These are phyloP conservation scores for Squalus acanthias DNA, from an alignment of 2,797 vertebrate species.

Conservation along the genomic window DNA sequence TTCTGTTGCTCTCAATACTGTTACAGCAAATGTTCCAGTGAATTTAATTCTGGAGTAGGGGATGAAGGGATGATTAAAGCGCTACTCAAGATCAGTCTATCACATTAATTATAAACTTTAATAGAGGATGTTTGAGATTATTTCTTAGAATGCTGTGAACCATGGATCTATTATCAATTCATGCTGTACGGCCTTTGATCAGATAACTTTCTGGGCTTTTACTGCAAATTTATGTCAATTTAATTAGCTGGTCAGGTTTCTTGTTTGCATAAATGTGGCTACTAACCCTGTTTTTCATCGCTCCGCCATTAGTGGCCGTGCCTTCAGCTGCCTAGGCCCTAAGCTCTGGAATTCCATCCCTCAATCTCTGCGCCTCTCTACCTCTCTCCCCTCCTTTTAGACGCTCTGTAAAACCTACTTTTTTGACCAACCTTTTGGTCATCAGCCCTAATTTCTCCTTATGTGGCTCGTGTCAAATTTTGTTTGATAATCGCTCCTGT, in stretches of 20 bases:
- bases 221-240: not conserved
- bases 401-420: not conserved
- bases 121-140: not conserved
- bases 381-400: not conserved
- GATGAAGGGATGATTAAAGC: not conserved
- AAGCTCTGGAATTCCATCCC: not conserved
- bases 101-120: not conserved
- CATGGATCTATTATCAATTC: not conserved
- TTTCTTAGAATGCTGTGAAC: not conserved
- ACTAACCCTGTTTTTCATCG: not conserved
- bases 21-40: not conserved
- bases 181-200: not conserved
- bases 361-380: not conserved
- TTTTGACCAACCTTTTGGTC: not conserved
- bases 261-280: not conserved
- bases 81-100: not conserved
- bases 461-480: not conserved
- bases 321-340: not conserved
- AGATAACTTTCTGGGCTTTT: not conserved
- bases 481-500: not conserved
- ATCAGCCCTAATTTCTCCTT: not conserved
- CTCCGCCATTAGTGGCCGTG: not conserved
- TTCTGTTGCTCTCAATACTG: not conserved
- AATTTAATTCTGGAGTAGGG: not conserved
- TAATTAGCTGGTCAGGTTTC: not conserved